Conservation (phyloP, 1,140 invertebrate species). For the Caerostris darwini region DNA sequence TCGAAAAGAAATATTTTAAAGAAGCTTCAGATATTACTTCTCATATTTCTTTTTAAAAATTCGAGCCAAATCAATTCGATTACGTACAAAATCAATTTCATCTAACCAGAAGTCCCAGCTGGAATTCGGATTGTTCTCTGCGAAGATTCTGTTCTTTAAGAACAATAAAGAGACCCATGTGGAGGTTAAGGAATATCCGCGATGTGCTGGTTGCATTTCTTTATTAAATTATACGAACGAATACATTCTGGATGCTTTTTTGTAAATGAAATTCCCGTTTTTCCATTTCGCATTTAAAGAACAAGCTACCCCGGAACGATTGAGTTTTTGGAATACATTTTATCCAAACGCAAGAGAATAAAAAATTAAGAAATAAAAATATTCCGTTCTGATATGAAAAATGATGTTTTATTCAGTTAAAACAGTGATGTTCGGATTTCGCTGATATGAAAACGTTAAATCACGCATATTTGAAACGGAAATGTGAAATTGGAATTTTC, state of each 20-base stretch:
- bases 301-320: neutral
- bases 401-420: neutral
- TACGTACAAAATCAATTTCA: conserved; percentile 30
- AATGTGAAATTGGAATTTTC: no score
- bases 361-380: neutral
- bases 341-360: neutral
- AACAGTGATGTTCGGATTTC: neutral
- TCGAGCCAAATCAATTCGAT: conserved; percentile 5
- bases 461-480: no score
- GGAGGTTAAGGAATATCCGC: neutral
- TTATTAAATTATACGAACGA: conserved; percentile 12
- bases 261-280: conserved; percentile 1
- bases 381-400: neutral
- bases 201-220: neutral
- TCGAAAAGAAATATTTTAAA: conserved; percentile 5
- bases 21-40: neutral
- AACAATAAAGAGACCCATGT: conserved; percentile 24
- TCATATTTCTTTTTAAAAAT: neutral
- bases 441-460: no score
- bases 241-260: neutral
- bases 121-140: neutral
- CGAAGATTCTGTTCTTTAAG: neutral
- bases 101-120: conserved; percentile 19
- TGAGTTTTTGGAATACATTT: neutral
- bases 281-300: neutral